phyloP scores from a whole-genome alignment of 2,888 invertebrate species.

The Sphaerophoria taeniata region DNA sequence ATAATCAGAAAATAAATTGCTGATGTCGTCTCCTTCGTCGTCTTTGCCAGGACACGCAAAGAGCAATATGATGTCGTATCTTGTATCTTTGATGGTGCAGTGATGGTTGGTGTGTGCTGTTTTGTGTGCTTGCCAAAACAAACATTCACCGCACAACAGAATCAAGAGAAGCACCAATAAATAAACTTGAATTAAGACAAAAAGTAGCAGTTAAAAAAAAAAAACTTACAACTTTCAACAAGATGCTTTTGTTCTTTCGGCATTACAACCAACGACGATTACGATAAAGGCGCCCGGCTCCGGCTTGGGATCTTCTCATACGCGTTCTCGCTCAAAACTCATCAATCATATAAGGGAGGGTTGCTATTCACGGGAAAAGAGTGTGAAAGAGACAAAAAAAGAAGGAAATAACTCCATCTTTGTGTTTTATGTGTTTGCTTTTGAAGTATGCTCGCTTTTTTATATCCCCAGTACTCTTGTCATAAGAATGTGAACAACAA shows the following conservation, averaged over 20 bases:
- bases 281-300: no score
- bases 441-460: constrained; percentile 11
- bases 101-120: constrained; percentile 10
- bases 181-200: constrained; percentile 45
- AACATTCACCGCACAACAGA: constrained; percentile 18
- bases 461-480: constrained; percentile 1
- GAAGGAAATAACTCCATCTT: constrained; percentile 3
- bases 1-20: constrained; percentile 51
- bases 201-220: constrained; percentile 19
- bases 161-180: constrained; percentile 35
- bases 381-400: not conserved
- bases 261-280: not conserved
- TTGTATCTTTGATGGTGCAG: not conserved
- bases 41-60: constrained; percentile 5
- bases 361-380: not conserved
- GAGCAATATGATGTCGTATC: not conserved
- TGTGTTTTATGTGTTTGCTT: constrained; percentile 3
- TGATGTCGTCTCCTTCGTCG: constrained; percentile 8
- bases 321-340: not conserved
- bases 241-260: constrained; percentile 13
- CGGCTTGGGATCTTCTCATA: no score
- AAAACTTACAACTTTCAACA: constrained; percentile 47
- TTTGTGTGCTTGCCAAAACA: constrained; percentile 29
- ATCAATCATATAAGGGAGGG: not conserved
- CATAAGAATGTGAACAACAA: not conserved